phyloP scores from a whole-genome alignment of 2,797 vertebrate species.

The Todus mexicanus region DNA sequence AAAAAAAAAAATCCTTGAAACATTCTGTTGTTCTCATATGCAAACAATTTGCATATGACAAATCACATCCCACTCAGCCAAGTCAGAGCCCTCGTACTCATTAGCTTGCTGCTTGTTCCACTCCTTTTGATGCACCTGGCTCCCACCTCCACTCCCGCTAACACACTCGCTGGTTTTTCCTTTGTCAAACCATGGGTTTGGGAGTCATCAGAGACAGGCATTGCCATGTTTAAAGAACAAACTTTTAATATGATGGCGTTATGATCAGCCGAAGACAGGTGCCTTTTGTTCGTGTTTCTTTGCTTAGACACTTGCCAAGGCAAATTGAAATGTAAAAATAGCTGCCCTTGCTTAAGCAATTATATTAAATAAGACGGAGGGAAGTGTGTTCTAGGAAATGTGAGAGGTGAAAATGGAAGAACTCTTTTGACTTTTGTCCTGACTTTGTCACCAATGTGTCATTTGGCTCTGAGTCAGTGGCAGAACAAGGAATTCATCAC shows the following conservation, averaged over 20 bases:
- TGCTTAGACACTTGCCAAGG: conserved; percentile 20
- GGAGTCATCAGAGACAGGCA: not conserved
- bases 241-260: conserved; percentile 9
- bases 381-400: not conserved
- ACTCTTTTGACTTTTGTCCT: not conserved
- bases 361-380: not conserved
- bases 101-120: conserved; percentile 8
- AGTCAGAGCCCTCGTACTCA: not conserved
- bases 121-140: not conserved
- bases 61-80: conserved; percentile 27
- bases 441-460: not conserved
- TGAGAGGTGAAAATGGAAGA: not conserved
- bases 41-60: conserved; percentile 37
- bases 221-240: not conserved
- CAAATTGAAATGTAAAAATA: conserved; percentile 21
- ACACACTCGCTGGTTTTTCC: not conserved
- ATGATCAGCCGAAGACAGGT: not conserved
- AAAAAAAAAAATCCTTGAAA: not conserved
- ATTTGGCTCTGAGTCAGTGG: not conserved
- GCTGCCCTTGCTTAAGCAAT: conserved; percentile 11
- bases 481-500: not conserved
- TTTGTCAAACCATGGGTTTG: not conserved
- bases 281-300: conserved; percentile 10
- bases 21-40: not conserved
- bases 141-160: conserved; percentile 20